Conservation (phyloP, 2,888 invertebrate genomes). For the Beris chalybata region DNA sequence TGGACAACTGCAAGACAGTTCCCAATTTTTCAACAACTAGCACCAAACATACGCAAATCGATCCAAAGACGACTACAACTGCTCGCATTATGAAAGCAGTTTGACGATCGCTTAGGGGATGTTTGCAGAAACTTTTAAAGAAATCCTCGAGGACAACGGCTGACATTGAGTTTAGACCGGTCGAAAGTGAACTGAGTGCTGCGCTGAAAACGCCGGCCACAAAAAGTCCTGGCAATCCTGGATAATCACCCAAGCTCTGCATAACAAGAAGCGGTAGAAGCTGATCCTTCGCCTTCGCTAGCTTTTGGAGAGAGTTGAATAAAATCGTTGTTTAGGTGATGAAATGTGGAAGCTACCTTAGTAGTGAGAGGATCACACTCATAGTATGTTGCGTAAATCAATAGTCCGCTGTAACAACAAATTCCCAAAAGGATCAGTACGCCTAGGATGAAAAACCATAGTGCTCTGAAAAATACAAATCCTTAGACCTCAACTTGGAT, state of each 20-base stretch:
- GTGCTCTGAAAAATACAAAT: conserved; percentile 49
- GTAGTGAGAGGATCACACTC: conserved; percentile 83
- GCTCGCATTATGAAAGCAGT: conserved; percentile 67
- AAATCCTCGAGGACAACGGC: conserved; percentile 75
- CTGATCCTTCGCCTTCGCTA: conserved; percentile 76
- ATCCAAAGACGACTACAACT: conserved; percentile 66
- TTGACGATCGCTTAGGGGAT: conserved; percentile 60
- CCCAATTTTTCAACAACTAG: conserved; percentile 69
- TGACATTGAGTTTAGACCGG: conserved; percentile 75
- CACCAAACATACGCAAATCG: conserved; percentile 64
- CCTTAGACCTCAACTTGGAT: too few species aligned
- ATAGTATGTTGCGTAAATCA: conserved; percentile 83
- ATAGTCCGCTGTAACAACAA: conserved; percentile 81
- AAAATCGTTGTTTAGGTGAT: conserved; percentile 22
- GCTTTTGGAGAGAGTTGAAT: conserved; percentile 46
- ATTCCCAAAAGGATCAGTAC: conserved; percentile 73
- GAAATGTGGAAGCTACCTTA: conserved; percentile 54
- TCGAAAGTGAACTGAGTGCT: conserved; percentile 79
- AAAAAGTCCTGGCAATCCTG: conserved; percentile 84
- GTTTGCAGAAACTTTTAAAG: conserved; percentile 61
- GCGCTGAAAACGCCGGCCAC: conserved; percentile 91
- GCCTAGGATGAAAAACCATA: conserved; percentile 74
- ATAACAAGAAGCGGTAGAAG: conserved; percentile 81
- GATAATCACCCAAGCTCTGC: conserved; percentile 76
- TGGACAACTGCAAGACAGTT: conserved; percentile 69